phyloP scores from a whole-genome alignment of 2,113 vertebrate genomes.

The Stigmatopora nigra region DNA sequence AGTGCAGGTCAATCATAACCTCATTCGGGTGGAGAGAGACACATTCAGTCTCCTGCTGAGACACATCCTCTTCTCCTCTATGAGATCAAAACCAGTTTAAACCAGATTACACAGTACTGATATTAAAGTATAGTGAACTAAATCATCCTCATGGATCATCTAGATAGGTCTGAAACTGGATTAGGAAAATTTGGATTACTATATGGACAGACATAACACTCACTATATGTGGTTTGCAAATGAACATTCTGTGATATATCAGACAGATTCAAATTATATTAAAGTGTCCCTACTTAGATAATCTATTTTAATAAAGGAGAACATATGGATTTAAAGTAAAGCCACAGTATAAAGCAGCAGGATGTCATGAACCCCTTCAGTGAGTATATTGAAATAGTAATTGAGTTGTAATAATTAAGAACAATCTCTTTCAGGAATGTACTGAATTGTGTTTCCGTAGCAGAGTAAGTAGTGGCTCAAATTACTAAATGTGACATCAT shows the following conservation, averaged over 20 bases:
- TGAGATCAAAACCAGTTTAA: constrained; percentile 34
- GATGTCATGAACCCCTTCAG: not conserved
- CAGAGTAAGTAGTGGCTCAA: not conserved
- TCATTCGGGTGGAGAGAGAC: constrained; percentile 35
- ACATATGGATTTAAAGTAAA: not conserved
- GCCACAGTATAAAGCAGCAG: not conserved
- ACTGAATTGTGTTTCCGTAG: not conserved
- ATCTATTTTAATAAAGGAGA: constrained; percentile 4
- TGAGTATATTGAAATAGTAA: not conserved
- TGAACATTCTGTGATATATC: constrained; percentile 1
- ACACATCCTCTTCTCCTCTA: constrained; percentile 29
- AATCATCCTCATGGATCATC: constrained; percentile 37
- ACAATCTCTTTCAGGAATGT: not conserved
- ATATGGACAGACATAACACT: not conserved
- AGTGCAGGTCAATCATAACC: constrained; percentile 49
- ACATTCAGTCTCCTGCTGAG: constrained; percentile 25
- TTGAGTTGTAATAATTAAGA: not conserved
- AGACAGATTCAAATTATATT: constrained; percentile 26
- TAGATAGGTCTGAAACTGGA: constrained; percentile 36
- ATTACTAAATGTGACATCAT: not conserved
- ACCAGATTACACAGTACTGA: constrained; percentile 49
- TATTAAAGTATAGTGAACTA: constrained; percentile 44
- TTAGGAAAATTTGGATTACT: constrained; percentile 34
- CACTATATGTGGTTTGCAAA: not conserved
- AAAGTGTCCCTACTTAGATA: constrained; percentile 11